These are phyloP conservation scores for Chorisops tibialis DNA, from an alignment of 2,888 invertebrate species.

Conservation along the genomic window DNA sequence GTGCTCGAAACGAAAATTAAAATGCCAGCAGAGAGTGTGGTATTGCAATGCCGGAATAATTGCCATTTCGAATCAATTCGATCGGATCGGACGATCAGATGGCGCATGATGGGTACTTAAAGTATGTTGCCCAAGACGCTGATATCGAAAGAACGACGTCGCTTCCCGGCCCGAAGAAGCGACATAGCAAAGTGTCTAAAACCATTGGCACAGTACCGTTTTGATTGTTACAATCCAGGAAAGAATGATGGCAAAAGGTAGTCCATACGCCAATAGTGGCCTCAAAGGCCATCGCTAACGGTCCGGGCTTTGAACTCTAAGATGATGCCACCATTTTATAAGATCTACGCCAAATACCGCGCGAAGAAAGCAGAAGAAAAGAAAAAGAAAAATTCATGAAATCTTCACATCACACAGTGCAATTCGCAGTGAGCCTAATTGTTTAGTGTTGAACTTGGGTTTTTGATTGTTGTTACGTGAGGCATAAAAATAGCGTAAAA, in stretches of 20 bases:
- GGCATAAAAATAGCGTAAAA: constrained; percentile 17
- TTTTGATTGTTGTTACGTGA: constrained; percentile 23
- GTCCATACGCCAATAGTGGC: neutral
- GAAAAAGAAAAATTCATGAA: neutral
- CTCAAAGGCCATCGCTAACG: constrained; percentile 20
- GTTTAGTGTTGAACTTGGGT: constrained; percentile 19
- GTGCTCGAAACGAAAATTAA: constrained; percentile 15
- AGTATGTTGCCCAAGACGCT: too few species aligned
- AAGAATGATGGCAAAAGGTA: constrained; percentile 2
- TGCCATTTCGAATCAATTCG: constrained; percentile 21
- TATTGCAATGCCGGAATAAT: constrained; percentile 6
- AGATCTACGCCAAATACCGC: too few species aligned
- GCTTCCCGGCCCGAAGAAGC: too few species aligned
- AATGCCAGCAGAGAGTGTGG: neutral
- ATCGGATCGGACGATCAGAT: constrained; percentile 8
- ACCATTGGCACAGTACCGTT: constrained; percentile 25
- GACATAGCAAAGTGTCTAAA: constrained; percentile 20
- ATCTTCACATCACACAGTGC: neutral
- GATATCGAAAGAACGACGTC: neutral
- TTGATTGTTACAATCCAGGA: constrained; percentile 9
- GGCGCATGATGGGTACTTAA: neutral
- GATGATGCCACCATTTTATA: constrained; percentile 3
- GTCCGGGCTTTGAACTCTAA: constrained; percentile 22
- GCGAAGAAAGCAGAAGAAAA: neutral
- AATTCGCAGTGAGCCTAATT: constrained; percentile 15